Conservation (phyloP, 2,113 vertebrate genomes). For the Indicator maculatus region DNA sequence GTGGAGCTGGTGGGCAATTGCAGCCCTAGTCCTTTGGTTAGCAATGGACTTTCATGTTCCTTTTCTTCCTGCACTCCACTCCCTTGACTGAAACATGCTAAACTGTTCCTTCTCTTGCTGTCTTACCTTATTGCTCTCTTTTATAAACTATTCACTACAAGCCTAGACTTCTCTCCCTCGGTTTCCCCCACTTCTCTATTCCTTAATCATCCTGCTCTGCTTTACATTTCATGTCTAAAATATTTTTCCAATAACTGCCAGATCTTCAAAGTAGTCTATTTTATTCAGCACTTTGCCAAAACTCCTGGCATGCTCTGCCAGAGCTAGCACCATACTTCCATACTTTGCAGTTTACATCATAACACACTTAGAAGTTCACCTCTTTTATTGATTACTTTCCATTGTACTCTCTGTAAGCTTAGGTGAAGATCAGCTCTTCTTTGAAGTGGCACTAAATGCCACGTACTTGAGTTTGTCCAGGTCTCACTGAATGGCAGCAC, state of each 20-base stretch:
- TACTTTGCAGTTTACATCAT: background rate
- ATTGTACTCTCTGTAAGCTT: fast-evolving
- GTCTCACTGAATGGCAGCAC: no score
- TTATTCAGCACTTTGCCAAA: background rate
- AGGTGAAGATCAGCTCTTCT: background rate
- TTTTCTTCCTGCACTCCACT: background rate
- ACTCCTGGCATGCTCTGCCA: fast-evolving
- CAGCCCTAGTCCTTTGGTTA: background rate
- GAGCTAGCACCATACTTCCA: background rate
- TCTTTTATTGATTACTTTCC: background rate
- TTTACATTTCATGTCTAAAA: background rate
- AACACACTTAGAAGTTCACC: background rate
- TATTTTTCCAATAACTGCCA: background rate
- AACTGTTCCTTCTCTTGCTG: background rate
- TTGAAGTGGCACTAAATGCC: background rate
- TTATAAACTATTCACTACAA: background rate
- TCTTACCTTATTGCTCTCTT: background rate
- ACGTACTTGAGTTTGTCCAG: no score
- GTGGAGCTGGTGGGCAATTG: background rate
- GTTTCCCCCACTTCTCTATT: background rate
- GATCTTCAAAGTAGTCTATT: background rate
- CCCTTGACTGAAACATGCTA: background rate
- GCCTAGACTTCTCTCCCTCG: background rate
- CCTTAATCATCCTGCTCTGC: background rate
- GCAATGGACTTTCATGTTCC: background rate